Evolutionary conservation across 2,797 vertebrate genomes (phyloP).

Genomic region (Cichlasoma orientale): DNA sequence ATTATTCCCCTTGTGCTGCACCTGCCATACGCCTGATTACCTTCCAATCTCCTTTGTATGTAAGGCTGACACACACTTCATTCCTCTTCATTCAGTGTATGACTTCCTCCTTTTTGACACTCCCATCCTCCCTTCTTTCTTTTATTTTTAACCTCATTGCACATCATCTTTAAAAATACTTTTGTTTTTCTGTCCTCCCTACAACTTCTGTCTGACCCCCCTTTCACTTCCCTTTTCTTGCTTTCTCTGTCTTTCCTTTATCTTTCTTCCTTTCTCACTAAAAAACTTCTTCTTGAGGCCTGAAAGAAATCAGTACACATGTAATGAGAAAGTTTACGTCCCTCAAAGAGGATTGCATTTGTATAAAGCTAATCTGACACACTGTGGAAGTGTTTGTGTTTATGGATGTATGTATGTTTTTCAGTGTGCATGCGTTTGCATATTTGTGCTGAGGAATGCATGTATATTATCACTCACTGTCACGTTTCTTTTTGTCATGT

Average conservation of each 20-base stretch:
- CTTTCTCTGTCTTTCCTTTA: background rate
- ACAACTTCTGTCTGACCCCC: accelerated
- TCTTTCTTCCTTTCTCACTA: background rate
- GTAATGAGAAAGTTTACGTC: conserved; percentile 42
- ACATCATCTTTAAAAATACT: background rate
- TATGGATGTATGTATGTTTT: background rate
- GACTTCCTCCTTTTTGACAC: conserved; percentile 2
- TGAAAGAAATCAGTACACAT: conserved; percentile 24
- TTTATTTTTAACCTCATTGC: background rate
- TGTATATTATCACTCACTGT: conserved; percentile 1
- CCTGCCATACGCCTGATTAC: conserved; percentile 53
- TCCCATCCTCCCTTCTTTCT: background rate
- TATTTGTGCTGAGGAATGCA: background rate
- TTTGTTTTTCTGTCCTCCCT: background rate
- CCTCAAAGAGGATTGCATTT: conserved; percentile 29
- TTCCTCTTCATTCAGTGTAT: background rate
- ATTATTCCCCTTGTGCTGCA: conserved; percentile 41
- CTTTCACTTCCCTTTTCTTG: background rate
- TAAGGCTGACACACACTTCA: conserved; percentile 19
- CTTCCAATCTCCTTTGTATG: conserved; percentile 38
- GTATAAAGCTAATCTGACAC: conserved; percentile 24
- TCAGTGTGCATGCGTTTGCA: conserved; percentile 11
- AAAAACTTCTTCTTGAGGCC: background rate
- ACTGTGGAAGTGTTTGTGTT: background rate
- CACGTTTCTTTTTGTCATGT: background rate